These are phyloP conservation scores for Notodonta dromedarius DNA, from an alignment of 2,888 invertebrate genomes.

Conservation along the genomic window DNA sequence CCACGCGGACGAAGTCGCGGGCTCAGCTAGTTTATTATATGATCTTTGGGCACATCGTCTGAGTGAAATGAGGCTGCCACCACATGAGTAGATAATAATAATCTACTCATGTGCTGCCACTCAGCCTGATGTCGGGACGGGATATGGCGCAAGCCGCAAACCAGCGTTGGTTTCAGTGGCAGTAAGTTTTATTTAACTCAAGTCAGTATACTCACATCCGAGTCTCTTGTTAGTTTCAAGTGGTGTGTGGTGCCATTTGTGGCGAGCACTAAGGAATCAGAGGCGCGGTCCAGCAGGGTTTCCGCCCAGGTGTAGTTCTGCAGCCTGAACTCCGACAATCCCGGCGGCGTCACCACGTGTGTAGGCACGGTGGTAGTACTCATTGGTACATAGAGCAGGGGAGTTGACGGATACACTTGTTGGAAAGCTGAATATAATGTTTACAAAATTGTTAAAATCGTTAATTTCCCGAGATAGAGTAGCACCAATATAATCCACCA, in stretches of 20 bases:
- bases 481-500: too few relatives aligned
- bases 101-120: too few relatives aligned
- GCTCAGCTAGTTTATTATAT: too few relatives aligned
- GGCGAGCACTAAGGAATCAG: conserved; percentile 47
- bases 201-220: conserved; percentile 46
- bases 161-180: too few relatives aligned
- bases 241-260: conserved; percentile 50
- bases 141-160: too few relatives aligned
- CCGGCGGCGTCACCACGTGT: neutral
- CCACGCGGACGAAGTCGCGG: too few relatives aligned
- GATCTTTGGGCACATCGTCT: too few relatives aligned
- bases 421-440: neutral
- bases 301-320: conserved; percentile 57
- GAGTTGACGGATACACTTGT: neutral
- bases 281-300: conserved; percentile 46
- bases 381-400: neutral
- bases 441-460: too few relatives aligned
- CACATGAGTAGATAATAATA: too few relatives aligned
- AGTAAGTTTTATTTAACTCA: neutral
- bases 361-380: neutral
- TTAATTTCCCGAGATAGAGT: too few relatives aligned
- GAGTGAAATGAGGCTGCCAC: too few relatives aligned
- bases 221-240: conserved; percentile 55
- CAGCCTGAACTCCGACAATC: conserved; percentile 47
- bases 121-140: too few relatives aligned